Conservation (phyloP, 2,113 vertebrate species). For the Candoia aspera region DNA sequence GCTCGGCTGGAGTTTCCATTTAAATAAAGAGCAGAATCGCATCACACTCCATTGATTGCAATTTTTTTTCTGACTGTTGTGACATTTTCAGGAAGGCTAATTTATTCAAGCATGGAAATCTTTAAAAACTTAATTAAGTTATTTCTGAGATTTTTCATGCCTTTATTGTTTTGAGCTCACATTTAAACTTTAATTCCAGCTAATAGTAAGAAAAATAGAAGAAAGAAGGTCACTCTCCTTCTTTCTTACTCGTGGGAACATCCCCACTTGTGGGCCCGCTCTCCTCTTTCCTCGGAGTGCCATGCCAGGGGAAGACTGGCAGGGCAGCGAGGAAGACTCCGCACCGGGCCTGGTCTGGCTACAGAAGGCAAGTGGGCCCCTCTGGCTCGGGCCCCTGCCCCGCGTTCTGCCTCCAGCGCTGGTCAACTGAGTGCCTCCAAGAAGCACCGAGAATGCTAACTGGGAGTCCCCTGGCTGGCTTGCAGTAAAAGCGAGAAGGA, state of each 20-base stretch:
- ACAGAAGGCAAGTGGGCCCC: neutral
- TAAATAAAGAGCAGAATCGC: conserved; percentile 72
- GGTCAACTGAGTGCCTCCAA: no score
- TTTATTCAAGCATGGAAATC: conserved; percentile 85
- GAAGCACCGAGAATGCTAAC: neutral
- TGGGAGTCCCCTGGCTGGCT: neutral
- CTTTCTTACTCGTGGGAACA: neutral
- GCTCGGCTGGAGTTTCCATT: conserved; percentile 58
- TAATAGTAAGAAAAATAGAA: conserved; percentile 62
- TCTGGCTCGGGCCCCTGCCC: neutral
- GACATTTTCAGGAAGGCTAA: conserved; percentile 83
- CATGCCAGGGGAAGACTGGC: accelerated
- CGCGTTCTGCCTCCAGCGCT: neutral
- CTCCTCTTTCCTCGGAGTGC: accelerated
- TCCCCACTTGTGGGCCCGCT: neutral
- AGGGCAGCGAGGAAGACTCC: neutral
- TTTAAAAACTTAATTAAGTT: conserved; percentile 87
- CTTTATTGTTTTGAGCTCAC: conserved; percentile 78
- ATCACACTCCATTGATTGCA: conserved; percentile 78
- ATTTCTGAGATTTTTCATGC: conserved; percentile 80
- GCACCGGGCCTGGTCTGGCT: no score
- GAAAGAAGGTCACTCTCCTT: neutral
- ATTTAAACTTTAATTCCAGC: conserved; percentile 76
- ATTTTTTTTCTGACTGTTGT: conserved; percentile 77
- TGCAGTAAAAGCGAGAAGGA: neutral